phyloP scores from a whole-genome alignment of 37 sponge, comb jelly and placozoan species.

The Axinella damicornis region DNA sequence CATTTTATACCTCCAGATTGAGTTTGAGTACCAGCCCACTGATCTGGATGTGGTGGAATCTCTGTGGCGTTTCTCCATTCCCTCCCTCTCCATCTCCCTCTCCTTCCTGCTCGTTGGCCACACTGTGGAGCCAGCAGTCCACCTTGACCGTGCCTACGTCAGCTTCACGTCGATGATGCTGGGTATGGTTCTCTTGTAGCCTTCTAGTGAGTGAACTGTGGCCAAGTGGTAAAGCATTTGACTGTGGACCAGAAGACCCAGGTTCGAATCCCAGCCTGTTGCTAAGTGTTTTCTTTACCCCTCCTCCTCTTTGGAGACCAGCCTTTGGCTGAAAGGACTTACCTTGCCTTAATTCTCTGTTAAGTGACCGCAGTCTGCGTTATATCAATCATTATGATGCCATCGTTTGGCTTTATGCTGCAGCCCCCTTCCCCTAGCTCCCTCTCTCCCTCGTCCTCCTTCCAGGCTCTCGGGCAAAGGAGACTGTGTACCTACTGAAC shows the following conservation, averaged over 20 bases:
- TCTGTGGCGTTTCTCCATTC: conserved; percentile 95
- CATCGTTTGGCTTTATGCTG: background rate
- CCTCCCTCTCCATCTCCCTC: conserved; percentile 71
- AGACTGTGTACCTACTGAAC: conserved; percentile 89
- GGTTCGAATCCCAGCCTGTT: too few relatives aligned
- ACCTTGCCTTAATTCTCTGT: too few relatives aligned
- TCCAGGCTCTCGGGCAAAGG: conserved; percentile 62
- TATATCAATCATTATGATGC: background rate
- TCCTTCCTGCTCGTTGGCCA: conserved; percentile 91
- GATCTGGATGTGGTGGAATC: conserved; percentile 74
- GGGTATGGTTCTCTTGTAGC: conserved; percentile 26
- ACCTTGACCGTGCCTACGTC: conserved; percentile 86
- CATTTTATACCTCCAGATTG: conserved; percentile 56
- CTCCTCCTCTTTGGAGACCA: too few relatives aligned
- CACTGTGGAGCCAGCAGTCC: conserved; percentile 86
- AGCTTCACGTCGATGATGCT: conserved; percentile 87
- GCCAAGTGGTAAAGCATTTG: too few relatives aligned
- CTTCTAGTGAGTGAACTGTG: too few relatives aligned
- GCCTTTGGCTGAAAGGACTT: too few relatives aligned
- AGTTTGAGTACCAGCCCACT: conserved; percentile 86
- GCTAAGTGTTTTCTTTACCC: too few relatives aligned
- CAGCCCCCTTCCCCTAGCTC: background rate
- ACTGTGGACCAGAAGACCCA: too few relatives aligned
- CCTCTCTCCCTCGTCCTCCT: too few relatives aligned
- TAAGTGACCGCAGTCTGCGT: too few relatives aligned